Conservation (phyloP, 2,797 vertebrate genomes). For the Pseudochirops cupreus region DNA sequence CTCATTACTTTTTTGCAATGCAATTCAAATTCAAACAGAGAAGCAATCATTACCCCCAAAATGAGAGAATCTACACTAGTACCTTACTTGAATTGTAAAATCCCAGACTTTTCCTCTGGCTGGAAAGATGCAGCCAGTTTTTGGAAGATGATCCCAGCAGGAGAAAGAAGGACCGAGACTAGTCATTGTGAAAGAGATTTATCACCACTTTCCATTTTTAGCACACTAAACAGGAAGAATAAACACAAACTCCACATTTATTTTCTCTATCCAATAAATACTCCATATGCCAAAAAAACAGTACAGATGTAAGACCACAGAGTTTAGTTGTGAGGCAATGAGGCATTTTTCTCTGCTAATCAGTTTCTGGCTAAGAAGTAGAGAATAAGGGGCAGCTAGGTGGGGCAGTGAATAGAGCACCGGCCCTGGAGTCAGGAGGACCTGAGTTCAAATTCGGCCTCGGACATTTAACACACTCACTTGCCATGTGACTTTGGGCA, state of each 20-base stretch:
- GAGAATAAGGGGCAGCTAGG: neutral
- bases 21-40: neutral
- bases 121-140: neutral
- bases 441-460: no score
- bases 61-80: neutral
- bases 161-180: neutral
- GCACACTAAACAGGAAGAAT: slow-evolving; percentile 63
- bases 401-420: no score
- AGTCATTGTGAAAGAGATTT: neutral
- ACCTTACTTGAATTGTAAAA: neutral
- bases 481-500: no score
- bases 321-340: neutral
- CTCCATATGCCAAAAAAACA: neutral
- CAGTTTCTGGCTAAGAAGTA: neutral
- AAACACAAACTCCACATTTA: slow-evolving; percentile 31
- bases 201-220: slow-evolving; percentile 28
- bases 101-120: neutral
- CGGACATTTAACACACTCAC: no score
- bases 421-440: no score
- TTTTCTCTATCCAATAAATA: neutral
- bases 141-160: neutral
- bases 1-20: neutral
- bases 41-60: neutral
- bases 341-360: neutral
- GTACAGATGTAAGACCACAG: neutral